Evolutionary conservation across 2,888 invertebrate genomes (phyloP).

Genomic region (Gasteruption jaculator): DNA sequence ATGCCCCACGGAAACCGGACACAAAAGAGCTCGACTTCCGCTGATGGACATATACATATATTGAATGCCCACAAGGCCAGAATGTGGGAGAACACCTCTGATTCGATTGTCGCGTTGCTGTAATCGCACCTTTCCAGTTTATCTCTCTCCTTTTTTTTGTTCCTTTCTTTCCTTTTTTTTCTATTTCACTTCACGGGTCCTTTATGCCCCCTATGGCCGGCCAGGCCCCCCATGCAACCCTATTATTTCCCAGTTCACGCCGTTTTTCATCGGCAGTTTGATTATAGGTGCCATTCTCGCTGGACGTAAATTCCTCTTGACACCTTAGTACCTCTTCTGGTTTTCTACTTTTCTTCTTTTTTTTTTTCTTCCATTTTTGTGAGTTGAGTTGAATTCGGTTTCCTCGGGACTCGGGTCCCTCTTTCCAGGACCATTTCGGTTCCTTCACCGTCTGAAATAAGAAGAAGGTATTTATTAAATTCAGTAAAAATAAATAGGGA

Average conservation of each 20-base stretch:
- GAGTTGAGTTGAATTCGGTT: too few relatives aligned
- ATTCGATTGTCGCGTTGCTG: background rate
- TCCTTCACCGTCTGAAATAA: too few relatives aligned
- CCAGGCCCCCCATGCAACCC: slow-evolving; percentile 20
- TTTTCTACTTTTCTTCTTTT: too few relatives aligned
- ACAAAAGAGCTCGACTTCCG: slow-evolving; percentile 44
- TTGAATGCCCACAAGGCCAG: slow-evolving; percentile 48
- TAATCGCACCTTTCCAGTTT: background rate
- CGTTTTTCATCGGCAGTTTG: slow-evolving; percentile 45
- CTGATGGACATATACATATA: too few relatives aligned
- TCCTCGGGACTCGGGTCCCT: background rate
- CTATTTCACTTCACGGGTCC: slow-evolving; percentile 26
- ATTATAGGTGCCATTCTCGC: slow-evolving; percentile 47
- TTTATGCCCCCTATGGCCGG: slow-evolving; percentile 17
- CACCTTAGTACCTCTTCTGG: slow-evolving; percentile 12
- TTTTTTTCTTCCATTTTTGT: too few relatives aligned
- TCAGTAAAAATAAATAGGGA: too few relatives aligned
- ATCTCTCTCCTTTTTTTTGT: background rate
- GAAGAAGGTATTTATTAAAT: too few relatives aligned
- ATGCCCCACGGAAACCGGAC: slow-evolving; percentile 45
- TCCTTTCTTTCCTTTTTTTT: slow-evolving; percentile 12
- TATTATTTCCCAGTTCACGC: slow-evolving; percentile 39
- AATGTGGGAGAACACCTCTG: slow-evolving; percentile 20
- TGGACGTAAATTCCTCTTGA: slow-evolving; percentile 24
- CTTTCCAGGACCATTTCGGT: background rate